A percentile compares a stretch with the other conserved stretches of the same genome.
Evolutionary conservation across 1,140 invertebrate species (phyloP).

Genomic region (Drosophila saltans): DNA sequence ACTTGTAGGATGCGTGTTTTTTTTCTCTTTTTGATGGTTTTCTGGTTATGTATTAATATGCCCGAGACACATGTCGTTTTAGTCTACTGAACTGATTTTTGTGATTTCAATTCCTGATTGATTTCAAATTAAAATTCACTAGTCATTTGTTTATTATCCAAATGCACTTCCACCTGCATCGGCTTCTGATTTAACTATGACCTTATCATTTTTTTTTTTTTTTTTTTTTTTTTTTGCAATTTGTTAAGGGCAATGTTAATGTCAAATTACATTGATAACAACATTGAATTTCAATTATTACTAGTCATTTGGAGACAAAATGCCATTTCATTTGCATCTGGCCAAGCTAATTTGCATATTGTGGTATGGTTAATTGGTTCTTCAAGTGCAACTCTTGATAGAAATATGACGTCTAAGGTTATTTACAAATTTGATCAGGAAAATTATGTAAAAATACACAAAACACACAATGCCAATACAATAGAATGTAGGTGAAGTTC

Average conservation of each 20-base stretch:
- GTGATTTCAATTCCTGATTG: constrained; percentile 27
- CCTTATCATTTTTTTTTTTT: constrained; percentile 33
- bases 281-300: constrained; percentile 73
- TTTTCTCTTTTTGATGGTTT: constrained; percentile 11
- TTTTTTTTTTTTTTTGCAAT: constrained; percentile 21
- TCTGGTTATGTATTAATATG: constrained; percentile 49
- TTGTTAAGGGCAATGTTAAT: constrained; percentile 77
- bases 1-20: constrained; percentile 51
- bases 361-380: constrained; percentile 39
- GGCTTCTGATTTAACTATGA: constrained; percentile 11
- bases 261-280: constrained; percentile 63
- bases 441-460: constrained; percentile 30
- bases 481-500: constrained; percentile 6
- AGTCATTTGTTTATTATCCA: constrained; percentile 14
- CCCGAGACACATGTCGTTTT: constrained; percentile 22
- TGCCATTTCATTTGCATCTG: constrained; percentile 44
- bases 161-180: constrained; percentile 64
- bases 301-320: constrained; percentile 19
- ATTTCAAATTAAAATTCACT: neutral
- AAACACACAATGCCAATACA: constrained; percentile 41
- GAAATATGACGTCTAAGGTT: constrained; percentile 61
- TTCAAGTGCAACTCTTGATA: constrained; percentile 52
- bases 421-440: constrained; percentile 28
- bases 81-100: constrained; percentile 53
- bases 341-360: constrained; percentile 57